Conservation (phyloP, 2,888 invertebrate genomes). For the Lacanobia oleracea region DNA sequence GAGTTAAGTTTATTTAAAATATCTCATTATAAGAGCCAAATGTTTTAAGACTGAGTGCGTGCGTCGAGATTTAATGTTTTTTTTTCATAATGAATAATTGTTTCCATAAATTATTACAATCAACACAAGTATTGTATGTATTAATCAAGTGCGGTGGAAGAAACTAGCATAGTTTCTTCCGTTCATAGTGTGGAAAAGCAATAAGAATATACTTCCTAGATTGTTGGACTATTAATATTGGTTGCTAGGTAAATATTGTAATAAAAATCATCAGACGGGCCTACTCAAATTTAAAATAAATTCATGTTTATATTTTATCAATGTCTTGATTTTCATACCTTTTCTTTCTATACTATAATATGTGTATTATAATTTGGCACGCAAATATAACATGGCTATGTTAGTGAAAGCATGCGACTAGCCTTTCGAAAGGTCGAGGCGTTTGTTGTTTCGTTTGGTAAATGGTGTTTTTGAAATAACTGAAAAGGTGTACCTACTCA, state of each 20-base stretch:
- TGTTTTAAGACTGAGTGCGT: slow-evolving; percentile 89
- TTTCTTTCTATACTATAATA: slow-evolving; percentile 40
- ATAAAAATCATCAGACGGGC: slow-evolving; percentile 73
- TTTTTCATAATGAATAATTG: slow-evolving; percentile 55
- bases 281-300: slow-evolving; percentile 84
- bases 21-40: slow-evolving; percentile 89
- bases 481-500: neutral
- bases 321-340: slow-evolving; percentile 77
- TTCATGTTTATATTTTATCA: slow-evolving; percentile 79
- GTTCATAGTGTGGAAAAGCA: slow-evolving; percentile 58
- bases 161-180: slow-evolving; percentile 30
- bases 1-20: slow-evolving; percentile 75
- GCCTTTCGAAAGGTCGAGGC: neutral
- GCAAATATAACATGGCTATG: slow-evolving; percentile 25
- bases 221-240: slow-evolving; percentile 58
- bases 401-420: neutral
- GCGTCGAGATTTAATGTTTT: slow-evolving; percentile 75
- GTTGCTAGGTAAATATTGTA: slow-evolving; percentile 69
- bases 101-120: slow-evolving; percentile 48
- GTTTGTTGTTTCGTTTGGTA: neutral
- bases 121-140: slow-evolving; percentile 54
- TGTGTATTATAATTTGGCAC: slow-evolving; percentile 54
- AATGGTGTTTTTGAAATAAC: neutral
- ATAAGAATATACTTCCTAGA: slow-evolving; percentile 55
- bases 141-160: slow-evolving; percentile 32